A percentile compares a stretch with the other conserved stretches of the same genome.
Evolutionary conservation across 2,797 vertebrate genomes (phyloP).

Genomic region (Notamacropus eugenii): DNA sequence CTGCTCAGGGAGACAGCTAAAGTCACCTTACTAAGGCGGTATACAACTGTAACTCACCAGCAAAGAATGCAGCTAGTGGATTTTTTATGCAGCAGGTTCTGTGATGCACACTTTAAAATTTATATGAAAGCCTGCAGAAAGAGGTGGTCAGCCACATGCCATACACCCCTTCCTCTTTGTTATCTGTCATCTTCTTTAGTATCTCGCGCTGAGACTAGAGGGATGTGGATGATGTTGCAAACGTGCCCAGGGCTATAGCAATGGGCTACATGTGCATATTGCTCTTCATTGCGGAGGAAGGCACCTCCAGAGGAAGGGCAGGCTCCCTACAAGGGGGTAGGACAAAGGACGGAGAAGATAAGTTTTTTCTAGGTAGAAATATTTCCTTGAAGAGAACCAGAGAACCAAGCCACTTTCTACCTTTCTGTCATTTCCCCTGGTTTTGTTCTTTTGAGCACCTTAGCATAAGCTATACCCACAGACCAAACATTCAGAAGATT

Average conservation of each 20-base stretch:
- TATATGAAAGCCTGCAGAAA: not conserved
- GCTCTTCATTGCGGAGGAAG: not conserved
- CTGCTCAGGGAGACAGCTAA: not conserved
- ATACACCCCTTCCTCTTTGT: not conserved
- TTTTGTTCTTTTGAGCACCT: not conserved
- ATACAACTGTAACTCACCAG: not conserved
- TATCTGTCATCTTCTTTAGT: not conserved
- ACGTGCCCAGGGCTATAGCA: not conserved
- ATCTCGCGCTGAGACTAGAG: not conserved
- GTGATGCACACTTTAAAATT: not conserved
- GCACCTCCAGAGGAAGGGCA: not conserved
- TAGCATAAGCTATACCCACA: not conserved
- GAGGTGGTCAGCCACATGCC: not conserved
- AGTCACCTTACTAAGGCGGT: not conserved
- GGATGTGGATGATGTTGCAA: not conserved
- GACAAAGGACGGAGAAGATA: fast-evolving
- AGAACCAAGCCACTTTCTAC: conserved; percentile 5
- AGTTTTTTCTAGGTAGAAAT: conserved; percentile 1
- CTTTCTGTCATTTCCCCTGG: conserved; percentile 13
- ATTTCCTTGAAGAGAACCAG: not conserved
- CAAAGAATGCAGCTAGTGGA: not conserved
- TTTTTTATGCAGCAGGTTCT: not conserved
- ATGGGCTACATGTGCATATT: not conserved
- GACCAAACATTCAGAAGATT: conserved; percentile 29
- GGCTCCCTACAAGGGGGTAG: not conserved